Percentiles rank a stretch among this genome's conserved stretches.
Evolutionary conservation across 2,888 invertebrate species (phyloP).

Genomic region (Sinohyriopsis cumingii): DNA sequence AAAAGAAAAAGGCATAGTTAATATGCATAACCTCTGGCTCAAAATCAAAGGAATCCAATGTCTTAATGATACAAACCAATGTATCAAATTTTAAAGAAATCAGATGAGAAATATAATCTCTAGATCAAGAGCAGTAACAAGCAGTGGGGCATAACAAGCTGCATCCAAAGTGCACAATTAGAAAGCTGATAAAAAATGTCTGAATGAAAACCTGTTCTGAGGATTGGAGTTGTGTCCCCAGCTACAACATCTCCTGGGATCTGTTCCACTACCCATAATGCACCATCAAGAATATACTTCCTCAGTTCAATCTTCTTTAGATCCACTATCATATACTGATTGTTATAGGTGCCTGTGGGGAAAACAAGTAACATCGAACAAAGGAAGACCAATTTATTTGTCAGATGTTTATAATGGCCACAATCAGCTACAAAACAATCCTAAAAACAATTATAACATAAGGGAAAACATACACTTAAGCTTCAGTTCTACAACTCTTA

Average conservation of each 20-base stretch:
- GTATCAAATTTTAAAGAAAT: too few species aligned
- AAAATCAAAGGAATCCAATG: too few species aligned
- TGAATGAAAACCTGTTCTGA: conserved; percentile 56
- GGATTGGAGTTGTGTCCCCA: conserved; percentile 60
- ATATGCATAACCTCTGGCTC: too few species aligned
- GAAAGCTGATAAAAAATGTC: too few species aligned
- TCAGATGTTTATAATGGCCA: too few species aligned
- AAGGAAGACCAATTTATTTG: background rate
- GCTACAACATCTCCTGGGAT: conserved; percentile 65
- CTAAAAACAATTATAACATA: background rate
- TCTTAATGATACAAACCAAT: too few species aligned
- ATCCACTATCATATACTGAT: conserved; percentile 71
- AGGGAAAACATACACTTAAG: background rate
- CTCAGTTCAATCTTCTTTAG: conserved; percentile 59
- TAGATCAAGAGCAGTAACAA: too few species aligned
- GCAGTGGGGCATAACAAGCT: too few species aligned
- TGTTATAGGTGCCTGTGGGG: conserved; percentile 69
- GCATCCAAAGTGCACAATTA: too few species aligned
- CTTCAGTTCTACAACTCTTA: too few species aligned
- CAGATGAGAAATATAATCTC: too few species aligned
- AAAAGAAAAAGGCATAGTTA: too few species aligned
- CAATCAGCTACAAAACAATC: background rate
- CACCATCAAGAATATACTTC: conserved; percentile 52
- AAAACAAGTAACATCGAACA: background rate
- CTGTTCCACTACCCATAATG: conserved; percentile 70